Conservation (phyloP, 1,140 invertebrate species). For the Ylistrum balloti region DNA sequence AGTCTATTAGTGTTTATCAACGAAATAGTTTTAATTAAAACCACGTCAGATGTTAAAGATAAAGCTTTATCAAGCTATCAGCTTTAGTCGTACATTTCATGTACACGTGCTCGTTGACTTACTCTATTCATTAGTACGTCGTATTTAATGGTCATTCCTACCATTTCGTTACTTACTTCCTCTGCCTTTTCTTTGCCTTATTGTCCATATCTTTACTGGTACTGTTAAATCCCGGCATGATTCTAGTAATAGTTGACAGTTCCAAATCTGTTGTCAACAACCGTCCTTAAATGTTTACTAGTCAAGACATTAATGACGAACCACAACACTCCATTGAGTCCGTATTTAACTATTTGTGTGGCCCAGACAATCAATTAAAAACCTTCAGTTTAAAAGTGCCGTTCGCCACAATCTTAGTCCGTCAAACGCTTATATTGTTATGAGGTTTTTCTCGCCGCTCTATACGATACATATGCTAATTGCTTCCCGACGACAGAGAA, state of each 20-base stretch:
- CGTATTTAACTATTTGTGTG: not conserved
- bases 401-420: not conserved
- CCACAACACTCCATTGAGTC: not conserved
- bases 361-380: slow-evolving; percentile 22
- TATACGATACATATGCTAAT: not conserved
- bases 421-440: not conserved
- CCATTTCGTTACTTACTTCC: not conserved
- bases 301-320: not conserved
- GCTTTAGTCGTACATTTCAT: no score
- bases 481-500: not conserved
- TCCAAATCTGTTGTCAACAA: not conserved
- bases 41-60: no score
- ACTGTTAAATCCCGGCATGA: not conserved
- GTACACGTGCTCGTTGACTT: no score
- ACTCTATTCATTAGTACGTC: not conserved
- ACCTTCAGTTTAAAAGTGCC: slow-evolving; percentile 6
- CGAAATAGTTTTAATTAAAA: no score
- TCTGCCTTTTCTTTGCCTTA: slow-evolving; percentile 15
- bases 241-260: not conserved
- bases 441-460: not conserved
- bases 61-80: no score
- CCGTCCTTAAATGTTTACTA: not conserved
- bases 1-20: no score
- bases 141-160: no score
- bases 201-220: not conserved